phyloP scores from a whole-genome alignment of 2,797 vertebrate species.

The Podarcis lilfordi region DNA sequence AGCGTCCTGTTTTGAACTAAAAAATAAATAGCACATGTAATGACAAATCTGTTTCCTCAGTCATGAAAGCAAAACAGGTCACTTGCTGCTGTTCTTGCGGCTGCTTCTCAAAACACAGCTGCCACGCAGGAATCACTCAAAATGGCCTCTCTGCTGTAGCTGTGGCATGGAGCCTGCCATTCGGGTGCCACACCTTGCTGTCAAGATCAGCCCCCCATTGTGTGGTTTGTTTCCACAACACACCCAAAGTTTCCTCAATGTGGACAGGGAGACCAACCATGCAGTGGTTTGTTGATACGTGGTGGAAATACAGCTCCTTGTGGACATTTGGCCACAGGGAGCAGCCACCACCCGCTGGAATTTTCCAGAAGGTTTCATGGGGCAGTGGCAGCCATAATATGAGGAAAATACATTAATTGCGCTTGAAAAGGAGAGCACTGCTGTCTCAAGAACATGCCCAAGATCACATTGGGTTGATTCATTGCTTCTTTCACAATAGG shows the following conservation, averaged over 20 bases:
- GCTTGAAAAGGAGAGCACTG: not conserved
- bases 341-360: not conserved
- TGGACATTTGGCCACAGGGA: not conserved
- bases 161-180: too few species aligned
- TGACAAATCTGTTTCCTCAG: not conserved
- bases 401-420: not conserved
- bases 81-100: not conserved
- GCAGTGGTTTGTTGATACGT: not conserved
- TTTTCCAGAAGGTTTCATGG: not conserved
- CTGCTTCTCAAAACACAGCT: not conserved
- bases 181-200: not conserved
- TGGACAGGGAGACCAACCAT: not conserved
- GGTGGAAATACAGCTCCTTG: not conserved
- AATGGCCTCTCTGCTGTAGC: not conserved
- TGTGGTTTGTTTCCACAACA: not conserved
- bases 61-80: not conserved
- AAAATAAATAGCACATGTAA: not conserved
- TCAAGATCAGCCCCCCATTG: not conserved
- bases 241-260: not conserved
- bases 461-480: not conserved
- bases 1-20: not conserved
- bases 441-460: not conserved
- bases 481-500: not conserved
- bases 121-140: not conserved
- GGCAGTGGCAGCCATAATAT: not conserved